Evolutionary conservation across 2,113 vertebrate genomes (phyloP).

Genomic region (Setophaga petechia): DNA sequence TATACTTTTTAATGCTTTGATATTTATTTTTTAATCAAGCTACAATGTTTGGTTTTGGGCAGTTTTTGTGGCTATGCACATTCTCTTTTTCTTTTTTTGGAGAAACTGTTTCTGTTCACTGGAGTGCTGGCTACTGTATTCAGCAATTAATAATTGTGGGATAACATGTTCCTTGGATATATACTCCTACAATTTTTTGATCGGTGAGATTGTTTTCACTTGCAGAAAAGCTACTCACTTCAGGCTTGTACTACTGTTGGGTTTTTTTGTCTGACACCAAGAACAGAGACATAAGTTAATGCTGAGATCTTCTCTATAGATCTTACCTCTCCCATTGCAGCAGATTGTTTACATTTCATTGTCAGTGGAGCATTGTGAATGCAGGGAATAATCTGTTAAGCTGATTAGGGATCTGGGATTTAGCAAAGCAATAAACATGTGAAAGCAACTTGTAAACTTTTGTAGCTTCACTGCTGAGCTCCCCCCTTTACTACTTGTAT

Average conservation of each 20-base stretch:
- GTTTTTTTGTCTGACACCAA: not conserved
- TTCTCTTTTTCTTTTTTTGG: not conserved
- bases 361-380: not conserved
- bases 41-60: not conserved
- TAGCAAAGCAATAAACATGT: not conserved
- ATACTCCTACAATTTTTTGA: not conserved
- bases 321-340: not conserved
- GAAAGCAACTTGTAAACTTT: conserved; percentile 35
- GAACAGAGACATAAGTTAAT: not conserved
- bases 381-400: not conserved
- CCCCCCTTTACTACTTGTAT: not conserved
- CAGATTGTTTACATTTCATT: not conserved
- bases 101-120: not conserved
- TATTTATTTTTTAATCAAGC: not conserved
- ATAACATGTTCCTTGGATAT: not conserved
- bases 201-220: not conserved
- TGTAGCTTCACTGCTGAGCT: not conserved
- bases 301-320: not conserved
- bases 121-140: not conserved
- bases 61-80: not conserved
- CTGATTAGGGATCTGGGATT: not conserved
- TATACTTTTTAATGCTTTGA: not conserved
- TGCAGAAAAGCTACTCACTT: not conserved
- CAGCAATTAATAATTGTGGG: not conserved
- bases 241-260: not conserved